Evolutionary conservation across 2,888 invertebrate genomes (phyloP), one percentile per base, ranked within the genome.

Genomic region (Neria commutata): DNA sequence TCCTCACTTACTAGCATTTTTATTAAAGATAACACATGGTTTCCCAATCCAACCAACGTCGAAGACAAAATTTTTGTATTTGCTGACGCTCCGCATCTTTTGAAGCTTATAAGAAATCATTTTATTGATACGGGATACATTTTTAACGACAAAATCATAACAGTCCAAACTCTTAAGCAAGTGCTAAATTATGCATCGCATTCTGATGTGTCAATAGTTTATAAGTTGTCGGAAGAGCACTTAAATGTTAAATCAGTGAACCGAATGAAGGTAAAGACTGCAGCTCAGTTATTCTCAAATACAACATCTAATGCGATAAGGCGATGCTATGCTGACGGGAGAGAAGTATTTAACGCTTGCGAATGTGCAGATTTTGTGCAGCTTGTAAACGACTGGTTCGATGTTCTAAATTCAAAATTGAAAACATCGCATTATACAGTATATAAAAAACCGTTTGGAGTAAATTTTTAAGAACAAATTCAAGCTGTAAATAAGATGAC

Each of bases 321-420:
- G 16, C 53, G 48, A 1, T 61, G 61, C 46, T 23, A 33, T 8
- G 10, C 49, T 1, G 4, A 57, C 51, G 48, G 61, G 19, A 11
- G 54, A 10, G 42, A 58, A 5, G 3, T 67, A 33, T 11, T 57
- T 54, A 60, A 64, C 8, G 52, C 65, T 8, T n/a, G 26, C 3
- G 58, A 65, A 19, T 63, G 62, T 0, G 64, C 63, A 5, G 60
- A 65, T 8, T 67, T 68, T 17, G 47, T 68, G 14, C 23, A 67
- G 11, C n/a, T 63, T 2, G 33, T 49, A 1, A 67, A 64, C 40
- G 62, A 67, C 54, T 70, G 67, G 68, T 65, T 64, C 23, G 58
- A 66, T 17, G 10, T 65, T 14, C 40, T 62, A 2, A 67, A 63
- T 54, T 59, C 65, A 8, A 63, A 34, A 23, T 17, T 54, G 0